phyloP scores from a whole-genome alignment of 2,797 vertebrate genomes.

The Alca torda region DNA sequence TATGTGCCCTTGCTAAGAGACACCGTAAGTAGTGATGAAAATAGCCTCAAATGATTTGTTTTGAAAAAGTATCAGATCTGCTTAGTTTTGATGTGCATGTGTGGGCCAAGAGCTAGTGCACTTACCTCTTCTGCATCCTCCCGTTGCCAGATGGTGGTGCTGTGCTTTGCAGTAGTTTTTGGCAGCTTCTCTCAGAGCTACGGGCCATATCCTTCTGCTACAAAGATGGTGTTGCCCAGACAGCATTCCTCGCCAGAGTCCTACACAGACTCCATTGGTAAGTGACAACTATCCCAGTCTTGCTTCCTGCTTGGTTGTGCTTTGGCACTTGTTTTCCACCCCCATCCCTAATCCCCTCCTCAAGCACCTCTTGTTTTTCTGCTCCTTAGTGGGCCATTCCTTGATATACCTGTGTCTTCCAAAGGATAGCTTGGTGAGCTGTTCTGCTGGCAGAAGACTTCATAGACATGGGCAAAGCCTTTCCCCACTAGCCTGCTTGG shows the following conservation, averaged over 20 bases:
- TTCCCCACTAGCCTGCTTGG: not conserved
- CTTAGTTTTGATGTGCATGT: not conserved
- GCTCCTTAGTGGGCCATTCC: not conserved
- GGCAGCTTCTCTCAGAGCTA: conserved; percentile 90
- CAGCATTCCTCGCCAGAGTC: conserved; percentile 84
- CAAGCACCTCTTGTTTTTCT: not conserved
- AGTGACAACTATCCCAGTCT: not conserved
- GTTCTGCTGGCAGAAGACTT: not conserved
- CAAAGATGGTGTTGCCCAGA: conserved; percentile 82
- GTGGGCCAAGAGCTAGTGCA: not conserved
- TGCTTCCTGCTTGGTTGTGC: not conserved
- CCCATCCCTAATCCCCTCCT: not conserved
- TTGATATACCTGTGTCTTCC: not conserved
- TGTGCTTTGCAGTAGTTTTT: conserved; percentile 92
- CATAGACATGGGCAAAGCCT: not conserved
- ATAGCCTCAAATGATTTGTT: not conserved
- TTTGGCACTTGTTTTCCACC: not conserved
- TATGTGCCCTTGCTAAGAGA: not conserved
- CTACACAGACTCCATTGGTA: conserved; percentile 86
- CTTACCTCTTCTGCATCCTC: not conserved
- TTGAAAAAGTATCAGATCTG: not conserved
- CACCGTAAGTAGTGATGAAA: not conserved
- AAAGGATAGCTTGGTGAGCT: not conserved
- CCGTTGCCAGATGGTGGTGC: conserved; percentile 84
- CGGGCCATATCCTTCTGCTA: conserved; percentile 83